These are phyloP conservation scores for Ictidomys tridecemlineatus DNA, from an alignment of 2,113 vertebrate genomes.

Conservation along the genomic window DNA sequence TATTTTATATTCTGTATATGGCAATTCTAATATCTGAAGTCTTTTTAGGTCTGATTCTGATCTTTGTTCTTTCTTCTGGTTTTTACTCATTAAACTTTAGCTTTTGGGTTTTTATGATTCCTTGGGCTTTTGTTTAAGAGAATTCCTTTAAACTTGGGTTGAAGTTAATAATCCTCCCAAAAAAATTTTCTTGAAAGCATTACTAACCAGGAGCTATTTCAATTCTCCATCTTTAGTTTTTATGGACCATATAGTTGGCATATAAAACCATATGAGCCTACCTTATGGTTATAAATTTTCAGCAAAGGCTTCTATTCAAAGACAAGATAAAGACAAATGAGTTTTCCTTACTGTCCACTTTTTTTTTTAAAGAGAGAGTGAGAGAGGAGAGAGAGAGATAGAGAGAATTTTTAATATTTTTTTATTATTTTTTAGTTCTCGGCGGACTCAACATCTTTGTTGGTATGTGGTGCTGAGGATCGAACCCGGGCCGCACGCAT, in stretches of 20 bases:
- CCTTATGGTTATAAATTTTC: neutral
- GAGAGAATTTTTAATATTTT: too few relatives aligned
- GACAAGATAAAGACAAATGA: neutral
- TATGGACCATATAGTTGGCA: neutral
- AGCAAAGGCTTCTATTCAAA: neutral
- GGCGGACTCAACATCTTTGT: too few relatives aligned
- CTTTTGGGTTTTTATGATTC: neutral
- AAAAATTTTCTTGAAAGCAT: neutral
- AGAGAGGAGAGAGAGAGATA: too few relatives aligned
- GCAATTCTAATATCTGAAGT: neutral
- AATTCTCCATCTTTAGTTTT: slow-evolving; percentile 17
- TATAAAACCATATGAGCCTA: neutral
- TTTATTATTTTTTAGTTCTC: too few relatives aligned
- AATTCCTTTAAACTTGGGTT: neutral
- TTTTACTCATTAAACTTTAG: neutral
- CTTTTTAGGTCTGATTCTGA: slow-evolving; percentile 4
- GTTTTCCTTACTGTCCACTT: neutral
- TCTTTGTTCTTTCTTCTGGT: slow-evolving; percentile 7
- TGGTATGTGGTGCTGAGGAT: too few relatives aligned
- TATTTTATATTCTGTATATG: neutral
- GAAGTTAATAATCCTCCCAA: neutral
- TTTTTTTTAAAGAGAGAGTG: too few relatives aligned
- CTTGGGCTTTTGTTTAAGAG: neutral
- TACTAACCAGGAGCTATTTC: neutral
- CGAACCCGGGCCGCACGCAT: too few relatives aligned